Evolutionary conservation across 2,888 invertebrate species (phyloP).

Genomic region (Holacanthella duospinosa): DNA sequence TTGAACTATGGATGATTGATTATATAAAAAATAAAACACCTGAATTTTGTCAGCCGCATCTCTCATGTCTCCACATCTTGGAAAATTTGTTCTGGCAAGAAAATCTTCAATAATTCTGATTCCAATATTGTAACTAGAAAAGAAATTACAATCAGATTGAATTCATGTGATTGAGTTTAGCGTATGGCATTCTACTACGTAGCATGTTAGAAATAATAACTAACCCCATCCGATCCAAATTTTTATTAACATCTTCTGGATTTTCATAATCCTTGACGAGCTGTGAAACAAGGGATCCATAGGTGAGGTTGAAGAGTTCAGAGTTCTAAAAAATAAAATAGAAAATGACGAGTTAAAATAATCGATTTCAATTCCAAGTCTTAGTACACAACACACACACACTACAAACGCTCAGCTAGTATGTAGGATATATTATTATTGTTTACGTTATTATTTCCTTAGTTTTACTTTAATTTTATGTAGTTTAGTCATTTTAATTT

Average conservation of each 20-base stretch:
- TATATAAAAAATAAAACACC: constrained; percentile 41
- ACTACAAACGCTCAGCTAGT: no score
- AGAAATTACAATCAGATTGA: no score
- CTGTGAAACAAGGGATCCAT: constrained; percentile 94
- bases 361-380: neutral
- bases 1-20: no score
- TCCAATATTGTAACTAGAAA: constrained; percentile 99
- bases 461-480: no score
- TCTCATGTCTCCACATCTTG: constrained; percentile 85
- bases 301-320: constrained; percentile 91
- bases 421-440: no score
- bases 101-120: constrained; percentile 96
- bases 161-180: no score
- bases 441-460: no score
- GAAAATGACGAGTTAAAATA: neutral
- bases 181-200: no score
- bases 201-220: no score
- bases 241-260: constrained; percentile 94
- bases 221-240: constrained; percentile 85
- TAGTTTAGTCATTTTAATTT: no score
- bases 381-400: no score
- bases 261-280: constrained; percentile 93
- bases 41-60: constrained; percentile 95
- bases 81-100: constrained; percentile 77
- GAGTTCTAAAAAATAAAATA: constrained; percentile 59